Conservation (phyloP, 2,113 vertebrate species). For the Rostratula benghalensis region DNA sequence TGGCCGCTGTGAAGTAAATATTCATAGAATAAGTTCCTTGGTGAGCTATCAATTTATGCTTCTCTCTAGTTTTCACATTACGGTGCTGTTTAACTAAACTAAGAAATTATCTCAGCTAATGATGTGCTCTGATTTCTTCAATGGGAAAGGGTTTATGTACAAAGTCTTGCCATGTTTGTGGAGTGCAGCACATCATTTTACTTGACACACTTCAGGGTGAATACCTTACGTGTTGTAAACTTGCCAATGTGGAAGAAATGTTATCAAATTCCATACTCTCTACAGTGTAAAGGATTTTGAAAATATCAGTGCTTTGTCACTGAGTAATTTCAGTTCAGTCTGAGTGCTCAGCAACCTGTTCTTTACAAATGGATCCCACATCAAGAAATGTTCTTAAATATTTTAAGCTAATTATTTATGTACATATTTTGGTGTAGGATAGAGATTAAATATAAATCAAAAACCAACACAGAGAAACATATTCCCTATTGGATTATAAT, state of each 20-base stretch:
- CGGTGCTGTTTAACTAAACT: background rate
- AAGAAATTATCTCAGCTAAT: background rate
- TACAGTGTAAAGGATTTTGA: background rate
- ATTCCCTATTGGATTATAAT: background rate
- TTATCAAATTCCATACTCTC: background rate
- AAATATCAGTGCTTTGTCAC: background rate
- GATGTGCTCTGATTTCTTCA: background rate
- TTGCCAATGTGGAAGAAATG: background rate
- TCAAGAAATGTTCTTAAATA: constrained; percentile 37
- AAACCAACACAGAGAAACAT: constrained; percentile 6
- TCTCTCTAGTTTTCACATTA: constrained; percentile 13
- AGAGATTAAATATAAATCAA: constrained; percentile 42
- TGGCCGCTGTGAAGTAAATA: background rate
- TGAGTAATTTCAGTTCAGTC: background rate
- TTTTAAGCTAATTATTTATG: constrained; percentile 19
- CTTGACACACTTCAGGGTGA: constrained; percentile 33
- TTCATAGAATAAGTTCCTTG: background rate
- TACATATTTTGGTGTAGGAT: background rate
- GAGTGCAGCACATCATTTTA: background rate
- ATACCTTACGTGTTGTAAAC: background rate
- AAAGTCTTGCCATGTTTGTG: background rate
- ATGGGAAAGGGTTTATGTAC: background rate
- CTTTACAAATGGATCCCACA: background rate
- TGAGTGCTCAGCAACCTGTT: background rate
- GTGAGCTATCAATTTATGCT: background rate